Base-by-base conservation (phyloP, 2,797 vertebrate genomes). In the Harpagifer antarcticus region DNA sequence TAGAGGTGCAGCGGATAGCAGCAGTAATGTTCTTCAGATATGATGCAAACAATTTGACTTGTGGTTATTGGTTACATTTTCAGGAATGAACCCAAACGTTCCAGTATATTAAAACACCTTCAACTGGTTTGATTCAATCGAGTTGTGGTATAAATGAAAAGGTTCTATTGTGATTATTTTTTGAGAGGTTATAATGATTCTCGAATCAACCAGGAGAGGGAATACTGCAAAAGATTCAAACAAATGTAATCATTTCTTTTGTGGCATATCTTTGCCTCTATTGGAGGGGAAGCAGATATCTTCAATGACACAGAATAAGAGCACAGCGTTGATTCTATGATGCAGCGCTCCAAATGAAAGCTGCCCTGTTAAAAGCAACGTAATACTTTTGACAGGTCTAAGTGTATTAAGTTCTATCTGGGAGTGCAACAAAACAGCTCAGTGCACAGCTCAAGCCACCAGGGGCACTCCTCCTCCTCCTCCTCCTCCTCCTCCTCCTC, bases 401-500 rank as follows among this genome's bases (percentile, higher is more conserved):
- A 0, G 52, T 16, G 17, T 3, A 3, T 54, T 48, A 69, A 19
- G 70, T 52, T 56, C 31, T 17, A 1, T 62, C 4, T 52, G 0
- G 16, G 11, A 2, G 15, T 1, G 31, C 3, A 4, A 56, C 15
- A 72, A 68, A 52, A 15, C 3, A 15, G 13, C 72, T 81, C 78
- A 63, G 83, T 27, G 78, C 74, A 0, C 42, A 13, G 58, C 0
- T 73, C 86, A 89, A 84, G 78, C 44, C 64, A 3, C 23, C 3
- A 27, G 3, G 23, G 2, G 23, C 23, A 23, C 23, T 3, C 27
- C 3, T 3, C 27, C 23, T 27, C 23, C 23, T 23, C 23, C 23
- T 23, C 23, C 23, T 23, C 23, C 23, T 23, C 23, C 23, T 27
- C 23, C 23, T 23, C 23, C 23, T 3, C 23, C 23, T 27, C 23